A percentile compares a stretch with the other conserved stretches of the same genome.
Evolutionary conservation across 2,113 vertebrate species (phyloP).

Genomic region (Tragulus kanchil): DNA sequence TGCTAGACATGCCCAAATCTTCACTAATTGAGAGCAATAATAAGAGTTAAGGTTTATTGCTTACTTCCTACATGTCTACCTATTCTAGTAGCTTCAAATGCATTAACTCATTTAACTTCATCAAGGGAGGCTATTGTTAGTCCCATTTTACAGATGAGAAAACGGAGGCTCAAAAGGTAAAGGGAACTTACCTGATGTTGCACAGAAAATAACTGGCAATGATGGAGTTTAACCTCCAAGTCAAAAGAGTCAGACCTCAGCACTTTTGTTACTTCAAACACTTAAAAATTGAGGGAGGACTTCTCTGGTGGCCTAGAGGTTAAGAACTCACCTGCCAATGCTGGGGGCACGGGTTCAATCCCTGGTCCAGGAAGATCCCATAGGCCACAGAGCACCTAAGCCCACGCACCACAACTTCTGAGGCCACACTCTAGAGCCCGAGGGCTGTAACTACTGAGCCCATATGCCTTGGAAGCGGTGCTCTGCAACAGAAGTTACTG

Average conservation of each 20-base stretch:
- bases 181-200: background rate
- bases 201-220: background rate
- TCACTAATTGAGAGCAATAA: background rate
- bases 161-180: background rate
- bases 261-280: fast-evolving
- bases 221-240: background rate
- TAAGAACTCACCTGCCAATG: background rate
- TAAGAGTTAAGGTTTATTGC: fast-evolving
- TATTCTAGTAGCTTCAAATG: fast-evolving
- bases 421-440: background rate
- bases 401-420: background rate
- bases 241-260: background rate
- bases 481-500: background rate
- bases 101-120: no score
- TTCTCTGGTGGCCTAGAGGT: background rate
- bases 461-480: background rate
- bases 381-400: background rate
- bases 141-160: background rate
- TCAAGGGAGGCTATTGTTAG: fast-evolving
- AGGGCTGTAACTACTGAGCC: background rate
- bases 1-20: background rate
- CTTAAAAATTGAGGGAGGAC: no score
- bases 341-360: background rate
- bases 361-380: background rate
- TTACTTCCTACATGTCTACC: fast-evolving